These are phyloP conservation scores for Emberiza fucata DNA, from an alignment of 2,113 vertebrate genomes.

Conservation along the genomic window DNA sequence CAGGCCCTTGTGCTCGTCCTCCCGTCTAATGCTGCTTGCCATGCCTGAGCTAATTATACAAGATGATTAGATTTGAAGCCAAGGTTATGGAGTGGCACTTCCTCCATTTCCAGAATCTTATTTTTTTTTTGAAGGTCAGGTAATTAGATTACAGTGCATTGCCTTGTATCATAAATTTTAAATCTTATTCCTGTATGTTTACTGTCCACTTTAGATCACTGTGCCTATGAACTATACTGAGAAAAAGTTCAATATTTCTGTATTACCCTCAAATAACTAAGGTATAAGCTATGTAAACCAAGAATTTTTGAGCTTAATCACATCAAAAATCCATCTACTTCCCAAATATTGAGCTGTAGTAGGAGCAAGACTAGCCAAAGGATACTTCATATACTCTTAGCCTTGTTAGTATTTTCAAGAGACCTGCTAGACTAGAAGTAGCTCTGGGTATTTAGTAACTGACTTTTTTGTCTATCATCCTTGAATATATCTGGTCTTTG, in stretches of 20 bases:
- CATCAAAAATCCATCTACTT: background rate
- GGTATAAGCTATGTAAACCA: background rate
- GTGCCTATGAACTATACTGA: background rate
- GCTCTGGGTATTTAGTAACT: background rate
- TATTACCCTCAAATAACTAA: background rate
- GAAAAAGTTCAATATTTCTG: background rate
- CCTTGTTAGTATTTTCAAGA: background rate
- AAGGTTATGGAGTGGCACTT: background rate
- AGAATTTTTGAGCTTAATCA: background rate
- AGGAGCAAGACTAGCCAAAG: background rate
- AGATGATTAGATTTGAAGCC: background rate
- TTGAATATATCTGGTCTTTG: background rate
- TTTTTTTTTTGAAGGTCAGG: background rate
- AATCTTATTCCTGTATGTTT: background rate
- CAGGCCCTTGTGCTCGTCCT: accelerated
- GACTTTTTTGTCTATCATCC: background rate
- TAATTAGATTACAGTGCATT: background rate
- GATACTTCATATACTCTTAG: background rate
- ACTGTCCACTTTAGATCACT: background rate
- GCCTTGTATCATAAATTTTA: background rate
- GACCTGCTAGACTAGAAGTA: background rate
- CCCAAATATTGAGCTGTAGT: background rate
- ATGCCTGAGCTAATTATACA: background rate
- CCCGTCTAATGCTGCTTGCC: accelerated
- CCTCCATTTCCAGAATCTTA: background rate